phyloP scores from a whole-genome alignment of 2,113 vertebrate genomes.

The Brienomyrus brachyistius region DNA sequence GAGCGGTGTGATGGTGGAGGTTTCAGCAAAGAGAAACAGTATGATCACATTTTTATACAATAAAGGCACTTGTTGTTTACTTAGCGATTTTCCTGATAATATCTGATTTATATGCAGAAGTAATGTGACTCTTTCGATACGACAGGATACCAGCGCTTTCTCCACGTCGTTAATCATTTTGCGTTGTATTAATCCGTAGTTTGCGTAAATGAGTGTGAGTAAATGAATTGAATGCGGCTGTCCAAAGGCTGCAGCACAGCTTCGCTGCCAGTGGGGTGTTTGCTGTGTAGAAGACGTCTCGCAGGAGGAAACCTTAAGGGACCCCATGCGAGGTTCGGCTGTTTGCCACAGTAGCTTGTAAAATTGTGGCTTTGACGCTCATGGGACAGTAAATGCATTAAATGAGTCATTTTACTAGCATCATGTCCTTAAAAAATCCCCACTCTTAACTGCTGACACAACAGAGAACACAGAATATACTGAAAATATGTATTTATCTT shows the following conservation, averaged over 20 bases:
- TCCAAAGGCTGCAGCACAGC: neutral
- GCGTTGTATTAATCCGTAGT: conserved; percentile 1
- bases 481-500: neutral
- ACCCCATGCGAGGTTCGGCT: neutral
- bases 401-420: neutral
- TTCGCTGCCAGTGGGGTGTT: neutral
- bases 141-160: conserved; percentile 15
- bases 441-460: neutral
- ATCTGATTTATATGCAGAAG: conserved; percentile 46
- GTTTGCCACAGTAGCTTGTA: neutral
- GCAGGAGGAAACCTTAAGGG: neutral
- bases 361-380: neutral
- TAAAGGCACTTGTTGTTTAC: conserved; percentile 31
- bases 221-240: neutral
- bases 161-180: neutral
- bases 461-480: neutral
- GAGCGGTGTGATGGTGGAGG: neutral
- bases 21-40: conserved; percentile 16
- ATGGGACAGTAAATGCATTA: neutral
- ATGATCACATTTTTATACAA: conserved; percentile 26
- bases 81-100: conserved; percentile 33
- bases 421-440: neutral
- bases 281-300: neutral
- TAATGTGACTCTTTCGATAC: conserved; percentile 27
- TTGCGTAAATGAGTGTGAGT: neutral